Evolutionary conservation across 1,140 invertebrate species (phyloP).

Genomic region (Macrosteles quadrilineatus): DNA sequence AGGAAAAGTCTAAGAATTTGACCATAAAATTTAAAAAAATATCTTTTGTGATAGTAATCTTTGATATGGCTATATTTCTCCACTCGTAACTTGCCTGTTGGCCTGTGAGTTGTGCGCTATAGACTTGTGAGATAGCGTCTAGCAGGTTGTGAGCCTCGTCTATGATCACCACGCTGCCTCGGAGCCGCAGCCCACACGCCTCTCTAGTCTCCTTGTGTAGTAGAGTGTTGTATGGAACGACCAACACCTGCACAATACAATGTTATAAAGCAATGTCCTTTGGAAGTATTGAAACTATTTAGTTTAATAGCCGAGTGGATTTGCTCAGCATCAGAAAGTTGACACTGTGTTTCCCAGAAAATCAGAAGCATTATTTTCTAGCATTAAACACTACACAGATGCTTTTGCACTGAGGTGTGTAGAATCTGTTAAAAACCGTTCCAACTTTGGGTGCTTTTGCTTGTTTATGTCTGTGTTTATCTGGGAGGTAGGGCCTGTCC

Average conservation of each 20-base stretch:
- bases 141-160: constrained; percentile 98
- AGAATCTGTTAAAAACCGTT: too few relatives aligned
- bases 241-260: constrained; percentile 56
- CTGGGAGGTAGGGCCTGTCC: too few relatives aligned
- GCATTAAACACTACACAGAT: too few relatives aligned
- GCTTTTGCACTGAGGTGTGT: too few relatives aligned
- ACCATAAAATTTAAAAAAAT: too few relatives aligned
- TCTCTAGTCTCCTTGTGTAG: constrained; percentile 84
- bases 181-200: constrained; percentile 79
- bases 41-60: too few relatives aligned
- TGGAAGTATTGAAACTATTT: not conserved
- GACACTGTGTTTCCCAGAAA: too few relatives aligned
- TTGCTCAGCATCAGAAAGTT: not conserved
- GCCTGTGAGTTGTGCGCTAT: constrained; percentile 72
- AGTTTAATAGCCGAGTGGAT: not conserved
- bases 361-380: too few relatives aligned
- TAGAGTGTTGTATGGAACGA: constrained; percentile 86
- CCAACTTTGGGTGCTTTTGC: too few relatives aligned
- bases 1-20: too few relatives aligned
- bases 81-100: constrained; percentile 14
- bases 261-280: not conserved
- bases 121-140: constrained; percentile 85
- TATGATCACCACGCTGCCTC: constrained; percentile 86
- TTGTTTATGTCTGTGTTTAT: too few relatives aligned
- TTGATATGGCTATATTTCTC: too few relatives aligned